Conservation (phyloP, 2,888 invertebrate genomes). For the Podotricha telesiphe region DNA sequence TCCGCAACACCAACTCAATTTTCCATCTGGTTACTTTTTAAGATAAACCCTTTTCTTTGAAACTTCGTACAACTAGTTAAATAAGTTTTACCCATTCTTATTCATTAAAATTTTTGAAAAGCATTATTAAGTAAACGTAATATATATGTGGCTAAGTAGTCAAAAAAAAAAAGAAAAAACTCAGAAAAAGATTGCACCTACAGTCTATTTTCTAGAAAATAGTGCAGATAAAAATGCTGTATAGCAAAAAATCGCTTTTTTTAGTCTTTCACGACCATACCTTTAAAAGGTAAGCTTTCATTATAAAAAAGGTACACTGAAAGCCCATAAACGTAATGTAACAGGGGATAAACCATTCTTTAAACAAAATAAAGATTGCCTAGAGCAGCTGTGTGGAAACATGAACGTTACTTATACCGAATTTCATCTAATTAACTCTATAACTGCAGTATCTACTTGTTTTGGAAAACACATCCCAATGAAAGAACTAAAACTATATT, state of each 20-base stretch:
- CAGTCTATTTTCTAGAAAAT: neutral
- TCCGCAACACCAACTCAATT: constrained; percentile 30
- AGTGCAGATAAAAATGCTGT: neutral
- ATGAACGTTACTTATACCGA: constrained; percentile 26
- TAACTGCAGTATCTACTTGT: neutral
- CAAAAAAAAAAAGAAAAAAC: too few relatives aligned
- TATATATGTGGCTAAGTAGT: neutral
- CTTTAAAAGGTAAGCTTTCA: constrained; percentile 22
- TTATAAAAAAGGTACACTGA: constrained; percentile 54
- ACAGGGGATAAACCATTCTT: constrained; percentile 28
- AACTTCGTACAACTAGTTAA: constrained; percentile 29
- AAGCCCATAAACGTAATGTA: constrained; percentile 60
- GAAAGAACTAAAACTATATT: too few relatives aligned
- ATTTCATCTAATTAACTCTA: constrained; percentile 22
- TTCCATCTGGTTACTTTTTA: constrained; percentile 31
- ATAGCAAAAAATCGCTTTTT: constrained; percentile 17
- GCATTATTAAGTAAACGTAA: neutral
- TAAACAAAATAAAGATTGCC: constrained; percentile 31
- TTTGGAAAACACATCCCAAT: neutral
- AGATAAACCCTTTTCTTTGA: constrained; percentile 30
- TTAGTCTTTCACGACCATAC: constrained; percentile 5
- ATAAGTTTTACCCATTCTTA: constrained; percentile 17
- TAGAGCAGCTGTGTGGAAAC: constrained; percentile 25
- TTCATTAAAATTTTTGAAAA: constrained; percentile 13
- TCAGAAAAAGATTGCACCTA: neutral